phyloP scores from a whole-genome alignment of 2,888 invertebrate genomes.

The Callosobruchus maculatus region DNA sequence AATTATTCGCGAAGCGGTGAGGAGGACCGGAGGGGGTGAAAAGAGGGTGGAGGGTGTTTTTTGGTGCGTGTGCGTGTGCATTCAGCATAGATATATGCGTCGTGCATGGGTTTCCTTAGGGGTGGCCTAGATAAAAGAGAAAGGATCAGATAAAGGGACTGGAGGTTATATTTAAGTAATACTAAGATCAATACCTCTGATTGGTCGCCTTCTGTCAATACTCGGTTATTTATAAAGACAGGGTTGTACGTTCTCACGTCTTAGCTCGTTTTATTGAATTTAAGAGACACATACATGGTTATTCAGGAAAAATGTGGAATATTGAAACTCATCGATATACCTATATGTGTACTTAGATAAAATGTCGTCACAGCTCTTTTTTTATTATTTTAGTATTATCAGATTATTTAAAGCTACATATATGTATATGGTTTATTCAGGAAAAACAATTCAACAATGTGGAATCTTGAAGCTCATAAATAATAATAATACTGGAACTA shows the following conservation, averaged over 20 bases:
- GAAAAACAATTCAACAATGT: no score
- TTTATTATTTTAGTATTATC: no score
- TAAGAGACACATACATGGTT: no score
- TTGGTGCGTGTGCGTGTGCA: not conserved
- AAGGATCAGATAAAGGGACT: not conserved
- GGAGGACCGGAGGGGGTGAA: not conserved
- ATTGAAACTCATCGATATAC: no score
- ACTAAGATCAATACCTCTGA: not conserved
- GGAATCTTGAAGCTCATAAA: no score
- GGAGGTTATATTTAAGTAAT: not conserved
- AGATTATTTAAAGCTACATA: no score
- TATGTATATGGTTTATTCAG: no score
- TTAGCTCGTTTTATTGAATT: no score
- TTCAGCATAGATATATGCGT: not conserved
- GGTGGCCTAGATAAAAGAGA: not conserved
- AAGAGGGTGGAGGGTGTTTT: not conserved
- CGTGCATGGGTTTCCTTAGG: not conserved
- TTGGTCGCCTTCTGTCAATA: not conserved
- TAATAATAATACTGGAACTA: no score
- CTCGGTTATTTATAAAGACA: not conserved
- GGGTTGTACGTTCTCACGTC: not conserved
- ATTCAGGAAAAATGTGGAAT: no score
- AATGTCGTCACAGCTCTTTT: no score
- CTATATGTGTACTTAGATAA: no score
- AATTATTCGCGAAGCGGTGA: constrained; percentile 14